A percentile compares a stretch with the other conserved stretches of the same genome.
phyloP scores from a whole-genome alignment of 1,140 invertebrate genomes.

The Caenorhabditis inopinata region DNA sequence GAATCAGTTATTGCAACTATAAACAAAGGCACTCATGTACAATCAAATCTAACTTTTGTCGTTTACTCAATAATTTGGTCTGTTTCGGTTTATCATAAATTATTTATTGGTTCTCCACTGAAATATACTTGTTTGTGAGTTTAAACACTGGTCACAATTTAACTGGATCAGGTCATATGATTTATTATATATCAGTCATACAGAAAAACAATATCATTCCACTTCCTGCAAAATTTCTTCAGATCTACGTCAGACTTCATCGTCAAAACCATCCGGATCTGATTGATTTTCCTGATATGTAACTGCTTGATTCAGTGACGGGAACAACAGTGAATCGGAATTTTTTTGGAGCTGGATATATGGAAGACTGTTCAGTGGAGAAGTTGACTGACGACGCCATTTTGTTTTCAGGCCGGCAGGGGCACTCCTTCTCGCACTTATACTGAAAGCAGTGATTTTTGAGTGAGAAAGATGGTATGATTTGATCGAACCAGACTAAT shows the following conservation, averaged over 20 bases:
- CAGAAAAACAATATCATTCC: constrained; percentile 22
- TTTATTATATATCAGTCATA: constrained; percentile 21
- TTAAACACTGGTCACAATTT: background rate
- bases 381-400: background rate
- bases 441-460: background rate
- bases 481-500: too few species aligned
- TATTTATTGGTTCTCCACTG: too few species aligned
- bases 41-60: too few species aligned
- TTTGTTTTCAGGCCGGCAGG: constrained; percentile 14
- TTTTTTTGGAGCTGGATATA: background rate
- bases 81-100: too few species aligned
- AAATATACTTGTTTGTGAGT: too few species aligned
- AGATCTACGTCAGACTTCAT: background rate
- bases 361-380: background rate
- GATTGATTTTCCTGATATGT: constrained; percentile 3
- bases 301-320: background rate
- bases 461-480: too few species aligned
- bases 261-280: constrained; percentile 22
- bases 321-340: background rate
- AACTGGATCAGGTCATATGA: constrained; percentile 25
- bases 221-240: background rate
- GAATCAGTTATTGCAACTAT: too few species aligned
- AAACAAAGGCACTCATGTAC: too few species aligned
- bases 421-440: constrained; percentile 14
- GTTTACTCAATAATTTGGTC: too few species aligned